Percentiles rank a stretch among this genome's conserved stretches.
Evolutionary conservation across 2,888 invertebrate species (phyloP).

Genomic region (Sphaerophoria rueppellii): DNA sequence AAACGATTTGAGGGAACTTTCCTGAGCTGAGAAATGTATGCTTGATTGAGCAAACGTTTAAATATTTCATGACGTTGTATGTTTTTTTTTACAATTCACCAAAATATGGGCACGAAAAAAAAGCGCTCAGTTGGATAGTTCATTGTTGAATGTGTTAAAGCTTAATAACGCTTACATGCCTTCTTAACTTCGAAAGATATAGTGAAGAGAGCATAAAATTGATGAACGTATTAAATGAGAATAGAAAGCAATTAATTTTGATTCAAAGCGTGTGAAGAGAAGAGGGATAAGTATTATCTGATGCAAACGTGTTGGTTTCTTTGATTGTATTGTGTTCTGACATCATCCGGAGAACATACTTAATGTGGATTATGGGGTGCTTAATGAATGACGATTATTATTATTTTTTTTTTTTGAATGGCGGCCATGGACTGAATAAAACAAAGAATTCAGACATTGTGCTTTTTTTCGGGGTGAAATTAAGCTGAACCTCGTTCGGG

Average conservation of each 20-base stretch:
- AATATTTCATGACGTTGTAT: conserved; percentile 53
- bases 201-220: conserved; percentile 55
- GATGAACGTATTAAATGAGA: conserved; percentile 56
- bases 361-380: conserved; percentile 10
- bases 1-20: conserved; percentile 18
- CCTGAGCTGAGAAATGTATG: conserved; percentile 33
- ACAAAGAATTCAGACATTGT: background rate
- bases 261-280: conserved; percentile 28
- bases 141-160: conserved; percentile 11
- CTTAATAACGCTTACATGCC: conserved; percentile 12
- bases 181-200: conserved; percentile 19
- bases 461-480: background rate
- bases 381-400: conserved; percentile 32
- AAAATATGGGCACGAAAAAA: conserved; percentile 27
- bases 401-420: conserved; percentile 5
- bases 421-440: conserved; percentile 26
- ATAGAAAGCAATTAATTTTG: conserved; percentile 63
- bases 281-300: conserved; percentile 19
- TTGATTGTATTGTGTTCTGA: conserved; percentile 21
- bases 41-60: conserved; percentile 45
- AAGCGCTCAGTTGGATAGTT: conserved; percentile 17
- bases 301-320: conserved; percentile 33
- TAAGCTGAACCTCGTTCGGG: background rate
- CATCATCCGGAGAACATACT: conserved; percentile 29
- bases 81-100: conserved; percentile 30